These are phyloP conservation scores for Formica selysi DNA, from an alignment of 1,140 invertebrate genomes.

Conservation along the genomic window DNA sequence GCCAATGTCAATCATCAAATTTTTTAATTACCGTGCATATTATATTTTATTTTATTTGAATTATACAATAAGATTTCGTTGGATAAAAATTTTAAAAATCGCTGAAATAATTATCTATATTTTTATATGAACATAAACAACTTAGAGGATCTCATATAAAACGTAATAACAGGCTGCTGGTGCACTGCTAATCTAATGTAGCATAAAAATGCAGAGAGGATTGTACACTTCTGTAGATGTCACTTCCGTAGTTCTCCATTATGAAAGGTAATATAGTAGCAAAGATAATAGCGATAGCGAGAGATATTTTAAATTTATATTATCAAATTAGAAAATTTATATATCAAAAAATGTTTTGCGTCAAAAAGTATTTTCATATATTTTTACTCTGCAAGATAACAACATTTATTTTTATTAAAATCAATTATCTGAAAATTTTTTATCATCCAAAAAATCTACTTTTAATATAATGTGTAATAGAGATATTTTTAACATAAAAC, in stretches of 20 bases:
- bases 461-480: not conserved
- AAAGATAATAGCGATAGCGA: slow-evolving; percentile 38
- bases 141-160: slow-evolving; percentile 3
- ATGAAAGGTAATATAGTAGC: slow-evolving; percentile 57
- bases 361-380: slow-evolving; percentile 18
- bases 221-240: slow-evolving; percentile 51
- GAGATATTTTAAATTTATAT: slow-evolving; percentile 54
- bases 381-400: slow-evolving; percentile 24
- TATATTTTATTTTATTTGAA: slow-evolving; percentile 13
- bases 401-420: not conserved
- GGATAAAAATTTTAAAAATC: not conserved
- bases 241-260: slow-evolving; percentile 40
- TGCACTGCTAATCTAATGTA: slow-evolving; percentile 27
- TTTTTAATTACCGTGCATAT: not conserved
- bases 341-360: slow-evolving; percentile 52
- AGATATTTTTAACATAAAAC: slow-evolving; percentile 3
- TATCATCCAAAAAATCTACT: not conserved
- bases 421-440: not conserved
- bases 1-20: slow-evolving; percentile 3
- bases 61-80: not conserved
- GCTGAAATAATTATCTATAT: slow-evolving; percentile 11
- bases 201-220: slow-evolving; percentile 47
- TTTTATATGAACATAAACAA: not conserved
- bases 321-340: slow-evolving; percentile 33
- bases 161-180: slow-evolving; percentile 27